A percentile compares a stretch with the other conserved stretches of the same genome.
phyloP scores from a whole-genome alignment of 2,888 invertebrate genomes.

The Syrista parreyssii region DNA sequence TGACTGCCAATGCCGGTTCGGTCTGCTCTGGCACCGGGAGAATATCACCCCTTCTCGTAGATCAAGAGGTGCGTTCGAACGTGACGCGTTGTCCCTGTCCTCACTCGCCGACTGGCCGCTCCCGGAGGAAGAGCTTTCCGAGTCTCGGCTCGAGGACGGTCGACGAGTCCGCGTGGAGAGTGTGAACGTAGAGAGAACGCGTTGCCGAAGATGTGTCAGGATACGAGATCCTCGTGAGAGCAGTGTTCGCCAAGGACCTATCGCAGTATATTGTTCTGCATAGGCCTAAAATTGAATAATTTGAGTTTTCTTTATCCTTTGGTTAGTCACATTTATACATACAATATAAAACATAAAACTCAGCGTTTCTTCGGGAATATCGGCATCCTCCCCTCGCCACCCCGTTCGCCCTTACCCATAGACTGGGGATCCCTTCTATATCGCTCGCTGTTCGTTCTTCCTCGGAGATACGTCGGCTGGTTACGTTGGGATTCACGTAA shows the following conservation, averaged over 20 bases:
- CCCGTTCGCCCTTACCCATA: not conserved
- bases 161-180: constrained; percentile 1
- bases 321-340: not conserved
- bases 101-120: constrained; percentile 2
- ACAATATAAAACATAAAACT: not conserved
- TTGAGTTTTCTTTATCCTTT: not conserved
- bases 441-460: not conserved
- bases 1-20: constrained; percentile 47
- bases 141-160: constrained; percentile 1
- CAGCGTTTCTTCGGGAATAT: not conserved
- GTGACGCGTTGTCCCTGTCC: constrained; percentile 7
- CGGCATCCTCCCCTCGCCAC: not conserved
- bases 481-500: not conserved
- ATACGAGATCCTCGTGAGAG: not conserved
- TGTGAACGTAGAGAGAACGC: not conserved
- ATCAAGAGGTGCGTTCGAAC: constrained; percentile 6
- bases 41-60: constrained; percentile 7
- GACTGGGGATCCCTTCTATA: not conserved
- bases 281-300: not conserved
- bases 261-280: not conserved
- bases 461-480: not conserved
- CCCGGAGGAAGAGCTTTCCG: constrained; percentile 3
- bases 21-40: constrained; percentile 26
- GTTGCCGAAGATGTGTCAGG: not conserved
- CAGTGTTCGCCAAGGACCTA: not conserved